These are phyloP conservation scores for Hymenopus coronatus DNA, from an alignment of 2,888 invertebrate species.

Conservation along the genomic window DNA sequence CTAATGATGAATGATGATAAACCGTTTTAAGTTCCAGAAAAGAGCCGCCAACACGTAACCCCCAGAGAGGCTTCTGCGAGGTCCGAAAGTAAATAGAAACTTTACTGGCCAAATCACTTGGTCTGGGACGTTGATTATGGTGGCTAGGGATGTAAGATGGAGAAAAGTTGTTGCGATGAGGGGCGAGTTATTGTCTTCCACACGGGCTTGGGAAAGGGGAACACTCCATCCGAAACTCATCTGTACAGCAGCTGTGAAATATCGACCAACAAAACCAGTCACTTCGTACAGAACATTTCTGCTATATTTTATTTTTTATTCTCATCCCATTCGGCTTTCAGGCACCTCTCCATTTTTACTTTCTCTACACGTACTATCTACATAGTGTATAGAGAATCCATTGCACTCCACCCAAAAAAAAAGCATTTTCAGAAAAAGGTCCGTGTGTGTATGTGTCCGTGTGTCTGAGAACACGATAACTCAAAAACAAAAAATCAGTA, in stretches of 20 bases:
- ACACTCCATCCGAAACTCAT: slow-evolving; percentile 1
- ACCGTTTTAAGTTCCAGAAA: not conserved
- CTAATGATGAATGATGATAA: not conserved
- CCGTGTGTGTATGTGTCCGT: too few relatives aligned
- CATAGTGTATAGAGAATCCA: too few relatives aligned
- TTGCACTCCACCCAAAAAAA: too few relatives aligned
- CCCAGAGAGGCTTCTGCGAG: not conserved
- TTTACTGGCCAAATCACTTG: not conserved
- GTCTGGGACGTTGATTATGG: not conserved
- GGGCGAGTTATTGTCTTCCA: not conserved
- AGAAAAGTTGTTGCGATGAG: not conserved
- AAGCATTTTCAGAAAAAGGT: too few relatives aligned
- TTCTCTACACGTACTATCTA: too few relatives aligned
- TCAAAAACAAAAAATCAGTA: too few relatives aligned
- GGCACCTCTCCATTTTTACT: not conserved
- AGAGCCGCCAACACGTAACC: not conserved
- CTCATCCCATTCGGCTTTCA: not conserved
- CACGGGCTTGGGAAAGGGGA: not conserved
- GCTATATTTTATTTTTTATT: not conserved
- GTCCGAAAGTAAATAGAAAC: not conserved
- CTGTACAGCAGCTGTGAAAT: slow-evolving; percentile 12
- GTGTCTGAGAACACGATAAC: too few relatives aligned
- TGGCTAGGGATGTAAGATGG: not conserved
- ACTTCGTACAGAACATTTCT: not conserved
- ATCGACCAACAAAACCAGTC: not conserved